Evolutionary conservation across 2,113 vertebrate genomes (phyloP).

Genomic region (Apteryx owenii): DNA sequence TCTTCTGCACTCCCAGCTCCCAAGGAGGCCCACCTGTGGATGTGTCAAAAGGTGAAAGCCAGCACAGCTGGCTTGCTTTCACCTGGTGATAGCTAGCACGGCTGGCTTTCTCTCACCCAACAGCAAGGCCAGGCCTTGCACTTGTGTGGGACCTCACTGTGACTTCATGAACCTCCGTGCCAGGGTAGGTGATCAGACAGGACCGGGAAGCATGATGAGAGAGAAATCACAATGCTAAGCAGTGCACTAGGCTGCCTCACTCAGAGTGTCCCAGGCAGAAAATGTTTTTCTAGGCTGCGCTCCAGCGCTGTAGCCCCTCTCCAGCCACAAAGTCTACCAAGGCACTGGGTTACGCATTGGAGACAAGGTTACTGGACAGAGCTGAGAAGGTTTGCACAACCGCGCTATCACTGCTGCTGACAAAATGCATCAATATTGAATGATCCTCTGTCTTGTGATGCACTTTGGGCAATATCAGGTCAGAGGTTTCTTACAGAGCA

Average conservation of each 20-base stretch:
- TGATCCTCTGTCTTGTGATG: background rate
- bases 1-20: background rate
- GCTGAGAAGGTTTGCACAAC: accelerated
- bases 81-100: background rate
- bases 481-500: background rate
- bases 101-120: background rate
- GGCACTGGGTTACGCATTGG: background rate
- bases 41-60: background rate
- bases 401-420: background rate
- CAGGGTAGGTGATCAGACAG: background rate
- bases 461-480: background rate
- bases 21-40: background rate
- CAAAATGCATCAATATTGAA: background rate
- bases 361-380: background rate
- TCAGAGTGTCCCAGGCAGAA: background rate
- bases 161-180: background rate
- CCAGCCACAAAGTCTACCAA: background rate
- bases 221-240: accelerated
- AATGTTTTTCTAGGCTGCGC: background rate
- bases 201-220: background rate
- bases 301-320: background rate
- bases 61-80: no score
- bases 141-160: background rate
- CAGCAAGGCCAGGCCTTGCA: background rate
- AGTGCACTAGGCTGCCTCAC: background rate